These are phyloP conservation scores for Regulus satrapa DNA, from an alignment of 2,113 vertebrate species.

Conservation along the genomic window DNA sequence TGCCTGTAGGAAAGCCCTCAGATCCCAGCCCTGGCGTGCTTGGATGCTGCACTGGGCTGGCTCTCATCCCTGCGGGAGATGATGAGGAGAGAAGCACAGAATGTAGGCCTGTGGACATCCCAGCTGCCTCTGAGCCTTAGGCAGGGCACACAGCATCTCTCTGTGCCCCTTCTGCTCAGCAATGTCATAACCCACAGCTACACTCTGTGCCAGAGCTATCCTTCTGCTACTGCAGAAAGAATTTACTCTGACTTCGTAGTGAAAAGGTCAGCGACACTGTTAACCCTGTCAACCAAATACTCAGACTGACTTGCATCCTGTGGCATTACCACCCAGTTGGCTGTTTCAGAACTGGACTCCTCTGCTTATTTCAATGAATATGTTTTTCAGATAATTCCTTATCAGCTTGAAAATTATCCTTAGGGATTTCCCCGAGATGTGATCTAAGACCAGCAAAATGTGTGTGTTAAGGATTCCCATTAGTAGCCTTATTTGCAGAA, in stretches of 20 bases:
- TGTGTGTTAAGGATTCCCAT: neutral
- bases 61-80: neutral
- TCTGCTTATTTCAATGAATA: neutral
- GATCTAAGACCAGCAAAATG: neutral
- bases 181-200: neutral
- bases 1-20: neutral
- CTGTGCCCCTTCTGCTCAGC: neutral
- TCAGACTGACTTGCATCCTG: neutral
- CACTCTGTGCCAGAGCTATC: neutral
- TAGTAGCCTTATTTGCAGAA: neutral
- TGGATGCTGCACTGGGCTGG: neutral
- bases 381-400: neutral
- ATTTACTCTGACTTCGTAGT: neutral
- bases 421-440: neutral
- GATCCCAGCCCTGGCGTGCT: neutral
- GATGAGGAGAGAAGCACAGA: neutral
- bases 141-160: rapidly evolving
- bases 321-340: neutral
- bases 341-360: neutral
- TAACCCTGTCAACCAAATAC: neutral
- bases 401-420: neutral
- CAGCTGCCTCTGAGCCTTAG: neutral
- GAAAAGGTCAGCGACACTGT: neutral
- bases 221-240: neutral
- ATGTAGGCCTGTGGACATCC: neutral